These are phyloP conservation scores for Muntiacus muntjak DNA, from an alignment of 2,113 vertebrate genomes.

Conservation along the genomic window DNA sequence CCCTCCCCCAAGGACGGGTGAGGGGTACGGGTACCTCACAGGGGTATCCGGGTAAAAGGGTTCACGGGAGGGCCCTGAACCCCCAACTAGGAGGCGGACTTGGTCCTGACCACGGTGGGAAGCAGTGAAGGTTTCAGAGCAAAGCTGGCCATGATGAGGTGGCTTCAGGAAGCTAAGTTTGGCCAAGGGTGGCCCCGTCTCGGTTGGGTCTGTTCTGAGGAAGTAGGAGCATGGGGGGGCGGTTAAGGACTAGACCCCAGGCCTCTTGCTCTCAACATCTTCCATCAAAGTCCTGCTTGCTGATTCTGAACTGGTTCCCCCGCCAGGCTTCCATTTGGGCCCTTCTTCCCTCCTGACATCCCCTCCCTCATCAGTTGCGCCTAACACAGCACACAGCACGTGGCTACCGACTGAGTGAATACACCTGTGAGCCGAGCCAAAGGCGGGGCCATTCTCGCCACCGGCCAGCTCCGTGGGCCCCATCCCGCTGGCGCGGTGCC, in stretches of 20 bases:
- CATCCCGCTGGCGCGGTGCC: not conserved
- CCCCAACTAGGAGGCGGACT: not conserved
- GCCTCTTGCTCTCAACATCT: not conserved
- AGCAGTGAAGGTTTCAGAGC: not conserved
- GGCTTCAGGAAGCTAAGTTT: not conserved
- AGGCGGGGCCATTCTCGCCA: rapidly evolving
- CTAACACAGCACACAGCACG: not conserved
- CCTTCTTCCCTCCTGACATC: not conserved
- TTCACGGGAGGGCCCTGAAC: not conserved
- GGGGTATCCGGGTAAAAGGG: not conserved
- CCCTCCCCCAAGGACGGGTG: too few species aligned
- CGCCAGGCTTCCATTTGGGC: rapidly evolving
- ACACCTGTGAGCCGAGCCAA: rapidly evolving
- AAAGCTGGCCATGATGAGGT: rapidly evolving
- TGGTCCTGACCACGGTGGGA: not conserved
- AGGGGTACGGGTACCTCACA: not conserved
- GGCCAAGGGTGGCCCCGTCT: not conserved
- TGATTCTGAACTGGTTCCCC: not conserved
- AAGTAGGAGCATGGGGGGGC: not conserved
- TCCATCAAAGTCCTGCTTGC: not conserved
- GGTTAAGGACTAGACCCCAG: not conserved
- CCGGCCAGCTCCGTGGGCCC: not conserved
- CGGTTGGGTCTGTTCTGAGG: too few species aligned
- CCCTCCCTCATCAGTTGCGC: not conserved
- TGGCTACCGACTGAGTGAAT: rapidly evolving